Base-by-base conservation (phyloP, 1,140 invertebrate species). In the Aphis craccivora region DNA sequence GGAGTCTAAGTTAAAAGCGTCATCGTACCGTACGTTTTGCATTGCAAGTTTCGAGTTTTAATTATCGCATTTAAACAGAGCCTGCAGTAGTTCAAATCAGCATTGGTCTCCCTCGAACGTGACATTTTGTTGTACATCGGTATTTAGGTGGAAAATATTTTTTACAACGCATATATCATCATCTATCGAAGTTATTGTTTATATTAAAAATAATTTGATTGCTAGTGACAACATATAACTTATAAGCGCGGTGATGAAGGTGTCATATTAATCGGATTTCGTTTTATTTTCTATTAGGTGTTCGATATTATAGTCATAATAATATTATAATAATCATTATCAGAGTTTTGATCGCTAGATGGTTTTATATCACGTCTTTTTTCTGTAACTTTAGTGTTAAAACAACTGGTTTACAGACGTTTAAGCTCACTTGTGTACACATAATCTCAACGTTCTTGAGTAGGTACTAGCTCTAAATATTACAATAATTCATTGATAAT, bases 51-150 rank as follows among this genome's bases (percentile, higher is more conserved):
- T 92, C 55, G 20, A 37, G 67, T 86, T 93, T 93, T 93, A 93
- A 93, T 84, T 53, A 93, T 86, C 35, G 40, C 37, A 40, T 84
- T 93, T 86, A 53, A 55, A 93, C 48, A 40, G 45, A 93, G 67
- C 51, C 81, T 40, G 76, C 30, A n/a, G 60, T 14, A 35, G 30
- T 93, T 84, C 4, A 40, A 86, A 93, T 93, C 11, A 11, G 22
- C 43, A 84, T 67, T 20, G 37, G 25, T 14, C 53, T 67, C 40
- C 67, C 7, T 25, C 8, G 53, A 93, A 93, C 81, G 67, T 93
- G 91, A 84, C 91, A 53, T 93, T 91, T 83, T 91, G 9, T 83
- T 83, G 14, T 35, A 48, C 55, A 8, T 43, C 45, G 45, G 14
- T 23, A n/a, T 67, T 90, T 45, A 45, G 37, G 14, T 0, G 23